Evolutionary conservation across 2,113 vertebrate species (phyloP).

Genomic region (Archilochus colubris): DNA sequence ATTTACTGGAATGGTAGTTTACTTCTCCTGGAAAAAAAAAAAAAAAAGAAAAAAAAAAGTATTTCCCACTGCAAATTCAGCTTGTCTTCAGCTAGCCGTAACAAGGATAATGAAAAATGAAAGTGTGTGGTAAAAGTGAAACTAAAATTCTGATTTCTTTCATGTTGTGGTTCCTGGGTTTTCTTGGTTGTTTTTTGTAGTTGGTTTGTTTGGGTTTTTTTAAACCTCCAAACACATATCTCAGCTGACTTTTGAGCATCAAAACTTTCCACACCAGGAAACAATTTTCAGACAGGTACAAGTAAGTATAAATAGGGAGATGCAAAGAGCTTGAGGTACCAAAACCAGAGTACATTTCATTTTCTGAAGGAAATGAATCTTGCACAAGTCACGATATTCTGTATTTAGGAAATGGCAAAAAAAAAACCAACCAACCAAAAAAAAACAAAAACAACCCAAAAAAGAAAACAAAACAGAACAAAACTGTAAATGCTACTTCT

Average conservation of each 20-base stretch:
- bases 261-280: neutral
- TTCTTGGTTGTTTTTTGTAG: too few relatives aligned
- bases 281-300: neutral
- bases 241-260: neutral
- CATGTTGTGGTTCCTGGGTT: too few relatives aligned
- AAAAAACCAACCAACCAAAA: neutral
- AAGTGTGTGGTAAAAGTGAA: neutral
- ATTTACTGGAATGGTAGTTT: neutral
- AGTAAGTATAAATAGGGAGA: neutral
- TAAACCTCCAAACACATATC: neutral
- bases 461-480: too few relatives aligned
- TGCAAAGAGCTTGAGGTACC: neutral
- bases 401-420: fast-evolving
- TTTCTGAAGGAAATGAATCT: neutral
- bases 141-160: neutral
- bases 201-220: neutral
- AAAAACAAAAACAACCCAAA: too few relatives aligned
- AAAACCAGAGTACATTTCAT: neutral
- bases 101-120: neutral
- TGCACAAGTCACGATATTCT: neutral
- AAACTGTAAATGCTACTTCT: neutral
- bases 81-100: neutral
- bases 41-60: fast-evolving
- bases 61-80: neutral
- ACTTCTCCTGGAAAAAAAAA: neutral